A percentile compares a stretch with the other conserved stretches of the same genome.
These are phyloP conservation scores for Pinna nobilis DNA, from an alignment of 1,140 invertebrate genomes.

Conservation along the genomic window DNA sequence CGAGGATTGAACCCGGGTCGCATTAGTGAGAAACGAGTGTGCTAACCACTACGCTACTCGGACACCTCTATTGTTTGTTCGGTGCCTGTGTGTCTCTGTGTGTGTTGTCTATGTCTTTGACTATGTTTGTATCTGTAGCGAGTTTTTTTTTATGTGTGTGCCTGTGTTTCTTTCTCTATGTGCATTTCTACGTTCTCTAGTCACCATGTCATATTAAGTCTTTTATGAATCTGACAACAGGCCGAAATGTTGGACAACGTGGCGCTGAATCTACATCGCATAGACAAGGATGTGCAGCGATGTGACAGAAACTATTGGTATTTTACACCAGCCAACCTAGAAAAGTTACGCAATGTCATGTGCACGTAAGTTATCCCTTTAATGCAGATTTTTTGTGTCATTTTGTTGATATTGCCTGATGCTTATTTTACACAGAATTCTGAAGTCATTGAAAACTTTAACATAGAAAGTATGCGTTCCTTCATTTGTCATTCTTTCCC, in stretches of 20 bases:
- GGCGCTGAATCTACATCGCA: constrained; percentile 92
- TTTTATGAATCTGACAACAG: constrained; percentile 76
- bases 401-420: background rate
- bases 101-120: too few species aligned
- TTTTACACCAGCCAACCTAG: constrained; percentile 89
- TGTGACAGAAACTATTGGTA: constrained; percentile 96
- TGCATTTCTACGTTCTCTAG: too few species aligned
- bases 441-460: background rate
- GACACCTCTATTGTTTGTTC: too few species aligned
- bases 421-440: background rate
- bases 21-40: too few species aligned
- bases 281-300: constrained; percentile 96
- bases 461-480: too few species aligned
- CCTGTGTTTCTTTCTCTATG: too few species aligned
- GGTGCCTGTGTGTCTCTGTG: too few species aligned
- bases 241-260: constrained; percentile 90
- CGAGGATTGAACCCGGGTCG: too few species aligned
- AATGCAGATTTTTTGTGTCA: background rate
- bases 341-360: constrained; percentile 96
- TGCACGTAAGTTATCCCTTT: constrained; percentile 83
- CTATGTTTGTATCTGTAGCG: background rate
- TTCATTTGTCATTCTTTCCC: background rate
- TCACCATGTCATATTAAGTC: background rate
- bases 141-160: background rate
- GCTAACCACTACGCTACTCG: too few species aligned